Evolutionary conservation across 2,113 vertebrate genomes (phyloP).

Genomic region (Dinomys branickii): DNA sequence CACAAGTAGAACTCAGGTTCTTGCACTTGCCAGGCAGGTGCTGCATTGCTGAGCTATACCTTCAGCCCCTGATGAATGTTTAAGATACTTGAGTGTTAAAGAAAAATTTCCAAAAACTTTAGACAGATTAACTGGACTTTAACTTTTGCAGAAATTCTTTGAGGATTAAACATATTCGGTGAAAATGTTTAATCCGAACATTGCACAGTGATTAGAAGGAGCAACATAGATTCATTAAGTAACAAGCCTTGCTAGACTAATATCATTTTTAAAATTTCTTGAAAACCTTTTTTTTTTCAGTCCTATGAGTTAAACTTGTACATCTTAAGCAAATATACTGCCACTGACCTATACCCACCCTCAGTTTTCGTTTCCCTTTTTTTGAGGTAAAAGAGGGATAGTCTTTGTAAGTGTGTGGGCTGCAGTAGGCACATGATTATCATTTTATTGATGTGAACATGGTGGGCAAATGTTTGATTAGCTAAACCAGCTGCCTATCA

Average conservation of each 20-base stretch:
- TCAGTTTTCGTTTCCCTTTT: neutral
- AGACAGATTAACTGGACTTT: neutral
- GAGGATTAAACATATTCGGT: constrained; percentile 31
- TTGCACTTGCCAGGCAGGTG: neutral
- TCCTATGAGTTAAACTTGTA: neutral
- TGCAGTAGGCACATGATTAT: neutral
- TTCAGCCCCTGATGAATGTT: neutral
- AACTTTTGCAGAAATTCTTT: constrained; percentile 18
- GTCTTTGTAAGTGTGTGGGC: constrained; percentile 28
- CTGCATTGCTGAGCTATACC: neutral
- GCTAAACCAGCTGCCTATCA: neutral
- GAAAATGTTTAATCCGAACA: too few relatives aligned
- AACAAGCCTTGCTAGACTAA: neutral
- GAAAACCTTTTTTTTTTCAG: neutral
- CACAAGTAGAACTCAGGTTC: neutral
- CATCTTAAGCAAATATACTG: neutral
- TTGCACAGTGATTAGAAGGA: neutral
- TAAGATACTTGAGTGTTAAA: neutral
- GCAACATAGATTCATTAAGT: neutral
- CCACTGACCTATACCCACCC: neutral
- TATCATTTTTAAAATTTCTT: neutral
- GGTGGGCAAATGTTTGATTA: neutral
- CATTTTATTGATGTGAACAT: constrained; percentile 20
- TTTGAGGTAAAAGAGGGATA: constrained; percentile 10
- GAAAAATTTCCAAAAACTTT: constrained; percentile 23